Base-by-base conservation (phyloP, 2,888 invertebrate genomes). In the Eumerus sabulonum region DNA sequence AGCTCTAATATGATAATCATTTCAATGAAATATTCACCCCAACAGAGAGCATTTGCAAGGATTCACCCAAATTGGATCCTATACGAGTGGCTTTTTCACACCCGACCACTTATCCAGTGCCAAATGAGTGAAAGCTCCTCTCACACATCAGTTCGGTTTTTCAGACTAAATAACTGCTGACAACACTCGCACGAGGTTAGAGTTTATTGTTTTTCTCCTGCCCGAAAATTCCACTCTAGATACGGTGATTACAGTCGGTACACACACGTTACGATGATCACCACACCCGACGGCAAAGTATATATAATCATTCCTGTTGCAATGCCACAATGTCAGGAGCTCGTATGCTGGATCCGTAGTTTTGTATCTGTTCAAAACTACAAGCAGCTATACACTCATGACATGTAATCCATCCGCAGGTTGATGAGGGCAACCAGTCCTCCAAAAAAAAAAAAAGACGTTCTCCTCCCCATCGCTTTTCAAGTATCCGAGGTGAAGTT, bases 321-420 rank as follows among this genome's bases (percentile, higher is more conserved):
- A 57, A 66, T 42, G 38, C 38, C 51, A 76, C 27, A 27, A 50
- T 53, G 59, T 71, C 56, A 71, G 64, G 50, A 59, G 48, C 50
- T 19, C 47, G 47, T 27, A 27, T 27, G 27, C 27, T 7, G 7
- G 27, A 13, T 18, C 42, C 11, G 17, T 42, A 40, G 76, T 38
- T 27, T 51, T 72, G 62, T 57, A 67, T 77, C 72, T 14, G 1
- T 44, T 44, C 16, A 36, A 53, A 73, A 73, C 50, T 68, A 73
- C 77, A 79, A 73, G 73, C 44, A 79, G 67, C 73, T 71, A 56
- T 35, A 67, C 47, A 73, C 57, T 68, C 77, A 68, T 79, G 77
- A 68, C 77, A 73, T 79, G 77, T 79, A 79, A 79, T 79, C 73
- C 77, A 73, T 79, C 77, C 73, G 77, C 77, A 68, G 77, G 77